Percentiles rank a stretch among this genome's conserved stretches.
phyloP scores from a whole-genome alignment of 2,888 invertebrate species.

The Xestoiulus laeticollis region DNA sequence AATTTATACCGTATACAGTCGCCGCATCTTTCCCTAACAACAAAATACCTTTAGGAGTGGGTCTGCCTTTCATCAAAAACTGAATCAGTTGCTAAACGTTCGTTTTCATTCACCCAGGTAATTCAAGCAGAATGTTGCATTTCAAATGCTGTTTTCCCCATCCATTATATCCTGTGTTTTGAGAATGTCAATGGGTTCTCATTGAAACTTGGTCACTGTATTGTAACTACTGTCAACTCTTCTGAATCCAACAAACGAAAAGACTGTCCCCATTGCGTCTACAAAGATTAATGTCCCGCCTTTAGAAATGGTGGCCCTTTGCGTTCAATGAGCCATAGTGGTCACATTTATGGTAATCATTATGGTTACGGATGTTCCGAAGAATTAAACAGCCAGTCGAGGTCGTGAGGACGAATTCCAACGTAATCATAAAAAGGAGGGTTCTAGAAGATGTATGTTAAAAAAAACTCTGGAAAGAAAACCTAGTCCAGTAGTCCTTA shows the following conservation, averaged over 20 bases:
- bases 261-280: not conserved
- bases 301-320: not conserved
- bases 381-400: not conserved
- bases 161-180: not conserved
- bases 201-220: not conserved
- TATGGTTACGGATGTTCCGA: not conserved
- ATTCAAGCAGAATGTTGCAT: conserved; percentile 28
- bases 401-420: not conserved
- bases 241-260: not conserved
- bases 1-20: not conserved
- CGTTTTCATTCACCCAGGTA: not conserved
- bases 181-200: not conserved
- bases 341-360: conserved; percentile 5
- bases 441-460: not conserved
- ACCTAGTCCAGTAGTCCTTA: too few relatives aligned
- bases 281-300: not conserved
- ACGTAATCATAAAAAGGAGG: not conserved
- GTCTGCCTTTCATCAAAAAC: not conserved
- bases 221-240: not conserved
- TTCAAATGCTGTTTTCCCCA: conserved; percentile 35
- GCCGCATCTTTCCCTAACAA: not conserved
- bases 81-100: conserved; percentile 38
- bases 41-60: not conserved
- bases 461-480: not conserved
- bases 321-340: not conserved